Evolutionary conservation across 2,797 vertebrate genomes (phyloP).

Genomic region (Sciurus vulgaris): DNA sequence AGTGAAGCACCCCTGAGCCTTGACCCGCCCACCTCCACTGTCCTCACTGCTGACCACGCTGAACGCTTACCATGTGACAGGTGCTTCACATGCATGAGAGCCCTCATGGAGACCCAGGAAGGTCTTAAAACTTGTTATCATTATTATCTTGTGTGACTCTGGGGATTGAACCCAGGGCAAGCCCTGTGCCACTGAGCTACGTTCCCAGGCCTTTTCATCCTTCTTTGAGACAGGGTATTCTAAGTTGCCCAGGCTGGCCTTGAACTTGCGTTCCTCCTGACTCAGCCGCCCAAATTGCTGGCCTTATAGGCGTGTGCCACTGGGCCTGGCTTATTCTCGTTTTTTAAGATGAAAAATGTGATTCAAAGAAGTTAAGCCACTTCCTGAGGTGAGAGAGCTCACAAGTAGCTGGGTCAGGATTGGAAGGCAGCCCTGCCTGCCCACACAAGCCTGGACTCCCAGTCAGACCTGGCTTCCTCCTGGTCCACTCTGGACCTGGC

Average conservation of each 20-base stretch:
- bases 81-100: background rate
- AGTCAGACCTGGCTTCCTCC: background rate
- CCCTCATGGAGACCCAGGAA: background rate
- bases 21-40: background rate
- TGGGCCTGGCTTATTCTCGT: background rate
- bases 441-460: background rate
- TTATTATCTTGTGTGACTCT: background rate
- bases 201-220: background rate
- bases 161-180: too few relatives aligned
- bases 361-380: conserved; percentile 16
- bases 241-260: too few relatives aligned
- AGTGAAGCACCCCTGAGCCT: background rate
- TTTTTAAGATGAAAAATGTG: background rate
- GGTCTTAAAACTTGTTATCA: background rate
- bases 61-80: background rate
- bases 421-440: background rate
- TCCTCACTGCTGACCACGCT: background rate
- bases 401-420: background rate
- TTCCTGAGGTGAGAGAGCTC: conserved; percentile 17
- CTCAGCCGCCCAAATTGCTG: too few relatives aligned
- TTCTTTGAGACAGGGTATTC: background rate
- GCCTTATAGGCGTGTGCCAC: background rate
- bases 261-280: too few relatives aligned
- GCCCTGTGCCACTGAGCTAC: too few relatives aligned
- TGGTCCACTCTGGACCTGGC: background rate